Evolutionary conservation across 2,113 vertebrate genomes (phyloP).

Genomic region (Malurus melanocephalus): DNA sequence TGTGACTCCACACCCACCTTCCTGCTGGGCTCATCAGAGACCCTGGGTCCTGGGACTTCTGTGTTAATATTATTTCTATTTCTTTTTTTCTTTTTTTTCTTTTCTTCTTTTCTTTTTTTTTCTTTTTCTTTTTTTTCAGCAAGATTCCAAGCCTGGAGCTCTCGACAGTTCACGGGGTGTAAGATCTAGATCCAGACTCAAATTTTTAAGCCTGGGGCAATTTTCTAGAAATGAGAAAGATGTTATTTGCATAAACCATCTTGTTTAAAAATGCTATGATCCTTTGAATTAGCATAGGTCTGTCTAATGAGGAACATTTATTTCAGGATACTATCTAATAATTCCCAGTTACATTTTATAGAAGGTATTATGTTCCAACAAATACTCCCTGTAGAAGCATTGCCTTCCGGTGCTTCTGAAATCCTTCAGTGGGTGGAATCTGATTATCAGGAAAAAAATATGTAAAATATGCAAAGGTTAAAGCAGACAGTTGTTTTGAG

Average conservation of each 20-base stretch:
- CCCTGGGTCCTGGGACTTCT: background rate
- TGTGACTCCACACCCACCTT: background rate
- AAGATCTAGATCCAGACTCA: background rate
- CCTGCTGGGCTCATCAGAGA: background rate
- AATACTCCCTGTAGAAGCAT: background rate
- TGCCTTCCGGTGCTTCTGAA: background rate
- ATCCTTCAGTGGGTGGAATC: constrained; percentile 18
- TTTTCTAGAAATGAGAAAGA: background rate
- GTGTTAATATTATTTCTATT: background rate
- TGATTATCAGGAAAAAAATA: background rate
- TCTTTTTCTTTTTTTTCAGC: constrained; percentile 4
- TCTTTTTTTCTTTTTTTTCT: background rate
- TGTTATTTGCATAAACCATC: background rate
- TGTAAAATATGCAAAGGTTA: constrained; percentile 22
- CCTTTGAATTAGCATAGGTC: background rate
- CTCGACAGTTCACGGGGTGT: background rate
- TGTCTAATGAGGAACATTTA: constrained; percentile 5
- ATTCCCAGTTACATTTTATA: background rate
- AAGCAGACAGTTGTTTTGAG: constrained; percentile 21
- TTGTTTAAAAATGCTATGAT: background rate
- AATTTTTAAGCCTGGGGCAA: background rate
- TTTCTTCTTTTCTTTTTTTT: background rate
- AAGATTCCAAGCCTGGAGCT: background rate
- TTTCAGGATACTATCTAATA: constrained; percentile 2
- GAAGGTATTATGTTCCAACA: background rate